A percentile compares a stretch with the other conserved stretches of the same genome.
Conservation (phyloP, 2,113 vertebrate genomes). For the Jaculus jaculus region DNA sequence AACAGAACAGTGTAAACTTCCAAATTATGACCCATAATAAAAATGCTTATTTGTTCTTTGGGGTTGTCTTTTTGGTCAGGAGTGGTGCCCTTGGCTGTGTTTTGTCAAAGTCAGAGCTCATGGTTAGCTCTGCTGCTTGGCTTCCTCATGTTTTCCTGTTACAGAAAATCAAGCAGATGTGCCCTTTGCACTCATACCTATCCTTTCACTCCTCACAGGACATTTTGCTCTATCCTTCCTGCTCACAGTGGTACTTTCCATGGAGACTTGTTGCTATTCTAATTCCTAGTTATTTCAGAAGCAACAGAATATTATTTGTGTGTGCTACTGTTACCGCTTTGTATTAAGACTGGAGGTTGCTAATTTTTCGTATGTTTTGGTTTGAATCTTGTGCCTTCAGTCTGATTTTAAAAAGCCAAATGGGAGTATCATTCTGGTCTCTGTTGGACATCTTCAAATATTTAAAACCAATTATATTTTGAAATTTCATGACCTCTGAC, state of each 20-base stretch:
- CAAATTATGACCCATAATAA: not conserved
- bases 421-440: not conserved
- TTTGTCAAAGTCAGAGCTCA: not conserved
- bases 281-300: not conserved
- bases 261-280: not conserved
- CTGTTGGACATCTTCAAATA: too few relatives aligned
- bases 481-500: not conserved
- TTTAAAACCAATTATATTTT: not conserved
- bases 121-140: not conserved
- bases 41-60: not conserved
- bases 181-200: not conserved
- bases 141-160: not conserved
- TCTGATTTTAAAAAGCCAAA: not conserved
- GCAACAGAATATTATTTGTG: not conserved
- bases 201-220: not conserved
- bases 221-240: not conserved
- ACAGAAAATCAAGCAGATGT: not conserved
- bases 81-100: not conserved
- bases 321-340: fast-evolving
- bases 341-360: not conserved
- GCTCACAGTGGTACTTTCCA: not conserved
- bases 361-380: not conserved
- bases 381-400: not conserved
- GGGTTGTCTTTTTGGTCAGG: not conserved
- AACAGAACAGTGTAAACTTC: not conserved